These are phyloP conservation scores for Forbesichthys agassizii DNA, from an alignment of 2,113 vertebrate genomes.

Conservation along the genomic window DNA sequence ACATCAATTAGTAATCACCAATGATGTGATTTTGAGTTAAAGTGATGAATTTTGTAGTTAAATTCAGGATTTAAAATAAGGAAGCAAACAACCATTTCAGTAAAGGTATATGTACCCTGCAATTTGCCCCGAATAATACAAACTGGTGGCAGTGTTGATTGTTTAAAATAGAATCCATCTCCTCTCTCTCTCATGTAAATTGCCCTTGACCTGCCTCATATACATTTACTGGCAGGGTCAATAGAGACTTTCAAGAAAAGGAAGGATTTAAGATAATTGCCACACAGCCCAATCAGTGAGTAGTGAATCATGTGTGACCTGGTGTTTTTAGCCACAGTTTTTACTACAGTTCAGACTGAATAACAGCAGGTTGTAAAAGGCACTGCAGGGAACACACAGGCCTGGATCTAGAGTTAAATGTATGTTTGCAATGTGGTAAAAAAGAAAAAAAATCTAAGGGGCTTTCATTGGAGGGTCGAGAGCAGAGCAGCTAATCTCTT, in stretches of 20 bases:
- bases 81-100: too few species aligned
- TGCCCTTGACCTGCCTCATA: conserved; percentile 4
- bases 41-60: too few species aligned
- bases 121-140: background rate
- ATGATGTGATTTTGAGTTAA: background rate
- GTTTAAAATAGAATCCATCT: conserved; percentile 10
- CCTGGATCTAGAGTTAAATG: conserved; percentile 34
- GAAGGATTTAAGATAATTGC: conserved; percentile 45
- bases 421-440: conserved; percentile 21
- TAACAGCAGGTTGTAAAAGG: conserved; percentile 61
- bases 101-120: too few species aligned
- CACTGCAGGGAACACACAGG: conserved; percentile 47
- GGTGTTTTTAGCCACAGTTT: conserved; percentile 56
- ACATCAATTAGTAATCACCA: background rate
- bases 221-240: conserved; percentile 52
- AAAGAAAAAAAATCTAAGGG: conserved; percentile 15
- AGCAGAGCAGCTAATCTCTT: conserved; percentile 16
- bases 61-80: too few species aligned
- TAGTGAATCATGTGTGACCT: conserved; percentile 60
- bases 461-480: conserved; percentile 28
- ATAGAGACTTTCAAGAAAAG: conserved; percentile 54
- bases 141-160: background rate
- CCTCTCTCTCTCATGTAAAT: background rate
- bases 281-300: conserved; percentile 28
- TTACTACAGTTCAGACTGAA: conserved; percentile 51